Evolutionary conservation across 2,113 vertebrate genomes (phyloP), one percentile per base, ranked within the genome.

Genomic region (Ammodytes dubius): DNA sequence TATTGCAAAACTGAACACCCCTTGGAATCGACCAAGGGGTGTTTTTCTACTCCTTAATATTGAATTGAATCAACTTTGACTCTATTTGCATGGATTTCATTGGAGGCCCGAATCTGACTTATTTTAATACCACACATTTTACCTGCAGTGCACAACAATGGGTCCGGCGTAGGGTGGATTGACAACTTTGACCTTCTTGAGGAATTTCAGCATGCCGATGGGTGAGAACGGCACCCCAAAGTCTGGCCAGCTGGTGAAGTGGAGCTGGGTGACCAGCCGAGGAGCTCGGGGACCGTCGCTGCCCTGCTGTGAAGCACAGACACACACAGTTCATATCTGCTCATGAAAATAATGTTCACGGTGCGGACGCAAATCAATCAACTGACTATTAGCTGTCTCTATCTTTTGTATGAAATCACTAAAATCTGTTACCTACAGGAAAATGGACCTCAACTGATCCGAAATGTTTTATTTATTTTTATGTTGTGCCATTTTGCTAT

Each of bases 161-260:
- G 98, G 97, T 58, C 98, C 98, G 0, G 96, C 96, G 0, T 95
- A 97, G 0, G 95, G 89, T 2, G 97, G 96, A 93, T 98, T 98
- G 87, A 98, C 85, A 0, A 94, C 86, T 89, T 97, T 98, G 88
- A 99, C 98, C 85, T 99, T 99, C 89, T 99, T 99, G 77, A 99
- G 96, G 94, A 99, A 99, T 91, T 99, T 99, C 74, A 99, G 96
- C 98, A 99, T 99, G 77, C 98, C 98, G 0, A 99, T 99, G 57
- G 98, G 98, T 0, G 98, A 96, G 94, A 99, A 99, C 3, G 98
- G 98, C 91, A 99, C 98, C 42, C 98, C 98, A 0, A 99, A 99
- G 92, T 99, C 98, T 0, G 98, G 98, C 98, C 98, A 99, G 95
- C 98, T 98, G 93, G 98, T 99, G 84, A 99, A 99, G 92, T 99